Evolutionary conservation across 2,888 invertebrate genomes (phyloP).

Genomic region (Orthosia cruda): DNA sequence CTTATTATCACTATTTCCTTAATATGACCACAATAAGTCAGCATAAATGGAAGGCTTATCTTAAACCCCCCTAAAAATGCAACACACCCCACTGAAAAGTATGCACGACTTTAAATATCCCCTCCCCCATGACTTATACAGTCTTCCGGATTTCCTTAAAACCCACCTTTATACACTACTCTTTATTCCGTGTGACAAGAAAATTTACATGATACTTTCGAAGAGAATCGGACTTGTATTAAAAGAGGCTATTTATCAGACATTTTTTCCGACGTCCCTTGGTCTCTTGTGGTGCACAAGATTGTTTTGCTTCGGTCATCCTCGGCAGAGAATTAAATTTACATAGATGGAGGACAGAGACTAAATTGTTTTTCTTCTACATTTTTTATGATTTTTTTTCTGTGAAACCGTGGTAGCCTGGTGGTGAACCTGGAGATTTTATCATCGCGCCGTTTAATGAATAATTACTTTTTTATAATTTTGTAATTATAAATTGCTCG

Average conservation of each 20-base stretch:
- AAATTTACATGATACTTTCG: constrained; percentile 58
- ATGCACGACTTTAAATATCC: background rate
- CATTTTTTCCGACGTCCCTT: constrained; percentile 54
- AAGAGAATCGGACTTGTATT: constrained; percentile 64
- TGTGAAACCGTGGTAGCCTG: background rate
- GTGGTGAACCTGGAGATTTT: constrained; percentile 2
- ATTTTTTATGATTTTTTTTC: constrained; percentile 22
- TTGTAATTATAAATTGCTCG: constrained; percentile 38
- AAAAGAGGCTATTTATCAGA: constrained; percentile 68
- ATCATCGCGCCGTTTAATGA: constrained; percentile 28
- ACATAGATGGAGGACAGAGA: constrained; percentile 41
- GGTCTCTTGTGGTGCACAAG: constrained; percentile 58
- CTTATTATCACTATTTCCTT: too few species aligned
- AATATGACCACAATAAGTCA: too few species aligned
- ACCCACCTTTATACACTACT: constrained; percentile 20
- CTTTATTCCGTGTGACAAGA: constrained; percentile 27
- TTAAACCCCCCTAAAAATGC: constrained; percentile 5
- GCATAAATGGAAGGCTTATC: background rate
- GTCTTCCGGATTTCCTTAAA: constrained; percentile 24
- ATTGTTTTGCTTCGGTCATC: constrained; percentile 59
- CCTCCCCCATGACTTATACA: constrained; percentile 16
- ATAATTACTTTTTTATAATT: constrained; percentile 51
- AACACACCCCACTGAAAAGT: background rate
- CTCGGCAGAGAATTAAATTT: constrained; percentile 61
- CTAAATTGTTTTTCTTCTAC: constrained; percentile 42